These are phyloP conservation scores for Eumacrocentrus americanus DNA, from an alignment of 2,888 invertebrate species.

Conservation along the genomic window DNA sequence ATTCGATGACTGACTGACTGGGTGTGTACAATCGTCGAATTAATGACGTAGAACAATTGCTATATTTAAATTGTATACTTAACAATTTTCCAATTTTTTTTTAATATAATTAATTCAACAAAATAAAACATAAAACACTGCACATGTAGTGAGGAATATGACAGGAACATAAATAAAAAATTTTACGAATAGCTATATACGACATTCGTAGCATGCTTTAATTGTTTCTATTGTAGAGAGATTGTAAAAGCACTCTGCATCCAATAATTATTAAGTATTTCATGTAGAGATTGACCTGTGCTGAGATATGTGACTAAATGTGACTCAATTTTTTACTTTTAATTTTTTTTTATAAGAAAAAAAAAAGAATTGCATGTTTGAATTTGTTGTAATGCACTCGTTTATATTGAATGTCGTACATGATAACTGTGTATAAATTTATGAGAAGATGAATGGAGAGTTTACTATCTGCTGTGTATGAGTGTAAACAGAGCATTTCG, in stretches of 20 bases:
- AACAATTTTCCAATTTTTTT: no score
- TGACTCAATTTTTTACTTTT: no score
- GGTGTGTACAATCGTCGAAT: slow-evolving; percentile 4
- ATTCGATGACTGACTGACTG: neutral
- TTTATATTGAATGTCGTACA: neutral
- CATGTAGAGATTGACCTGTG: neutral
- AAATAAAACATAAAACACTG: neutral
- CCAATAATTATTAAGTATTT: neutral
- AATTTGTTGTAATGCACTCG: neutral
- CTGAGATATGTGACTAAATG: no score
- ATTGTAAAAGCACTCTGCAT: neutral
- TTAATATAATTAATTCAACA: neutral
- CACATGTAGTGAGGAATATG: neutral
- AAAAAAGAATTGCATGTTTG: neutral
- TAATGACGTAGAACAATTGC: neutral
- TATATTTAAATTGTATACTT: no score
- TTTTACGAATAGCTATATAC: neutral
- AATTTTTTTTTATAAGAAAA: no score
- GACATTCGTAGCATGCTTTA: neutral
- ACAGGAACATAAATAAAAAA: neutral
- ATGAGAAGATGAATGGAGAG: neutral
- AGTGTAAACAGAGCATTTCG: slow-evolving; percentile 16
- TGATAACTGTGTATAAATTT: neutral
- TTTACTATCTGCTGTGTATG: slow-evolving; percentile 15
- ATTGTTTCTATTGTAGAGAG: no score